Base-by-base conservation (phyloP, 2,113 vertebrate genomes). In the Prinia subflava region DNA sequence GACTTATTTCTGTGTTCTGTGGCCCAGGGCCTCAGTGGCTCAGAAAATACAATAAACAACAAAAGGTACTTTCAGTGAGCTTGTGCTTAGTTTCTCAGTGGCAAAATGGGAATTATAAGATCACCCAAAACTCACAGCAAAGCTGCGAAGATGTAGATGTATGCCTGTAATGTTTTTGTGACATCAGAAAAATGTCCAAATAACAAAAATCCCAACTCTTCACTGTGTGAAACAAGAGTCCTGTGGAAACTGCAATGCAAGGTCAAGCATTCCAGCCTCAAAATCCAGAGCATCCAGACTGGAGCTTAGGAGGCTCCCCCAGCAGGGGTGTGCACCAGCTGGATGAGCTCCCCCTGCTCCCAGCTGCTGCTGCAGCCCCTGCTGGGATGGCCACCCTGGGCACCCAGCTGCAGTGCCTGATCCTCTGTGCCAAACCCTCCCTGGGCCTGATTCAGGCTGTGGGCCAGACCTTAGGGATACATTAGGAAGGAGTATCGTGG, bases 291-390 rank as follows among this genome's bases (percentile, higher is more conserved):
- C 23, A 63, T 4, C 10, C 69, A 55, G 18, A 8, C 20, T 50
- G 37, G 55, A 81, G n/a, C 35, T 49, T 2, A 5, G 52, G 33
- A 82, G 39, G 62, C 23, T 71, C 7, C 30, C 17, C 10, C 1
- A 2, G 33, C 25, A 15, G 0, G 1, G 53, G 25, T 25, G 62
- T 35, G n/a, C 31, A 21, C 6, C 0, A 0, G 23, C 46, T 7
- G 3, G 46, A 28, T 11, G 71, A 44, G n/a, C 28, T 92, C 1
- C 7, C 18, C 16, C 11, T 1, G 12, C 31, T 49, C 69, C 69
- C 74, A 11, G 2, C 31, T 16, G 25, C 76, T 68, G 37, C 76
- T 17, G 31, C 37, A 52, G 47, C 10, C 39, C 39, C 71, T 15
- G 46, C 57, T 0, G 0, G 37, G 22, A 17, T 17, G 39, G 47